These are phyloP conservation scores for Clepsis dumicolana DNA, from an alignment of 2,888 invertebrate genomes.

Conservation along the genomic window DNA sequence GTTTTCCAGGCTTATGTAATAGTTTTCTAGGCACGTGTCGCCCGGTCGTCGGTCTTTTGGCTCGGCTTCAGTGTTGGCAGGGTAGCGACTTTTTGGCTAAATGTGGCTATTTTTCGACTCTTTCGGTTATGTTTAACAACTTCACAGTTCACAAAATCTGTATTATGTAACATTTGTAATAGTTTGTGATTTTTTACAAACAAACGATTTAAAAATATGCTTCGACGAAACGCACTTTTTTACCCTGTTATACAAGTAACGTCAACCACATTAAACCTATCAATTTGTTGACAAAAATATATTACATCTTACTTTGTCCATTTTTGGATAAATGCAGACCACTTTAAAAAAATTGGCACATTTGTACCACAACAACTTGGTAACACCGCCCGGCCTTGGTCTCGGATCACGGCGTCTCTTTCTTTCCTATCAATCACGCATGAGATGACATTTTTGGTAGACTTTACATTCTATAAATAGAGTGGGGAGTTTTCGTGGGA, in stretches of 20 bases:
- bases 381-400: slow-evolving; percentile 6
- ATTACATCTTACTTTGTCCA: too few relatives aligned
- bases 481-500: neutral
- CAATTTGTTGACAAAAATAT: too few relatives aligned
- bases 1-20: slow-evolving; percentile 30
- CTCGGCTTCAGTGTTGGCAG: neutral
- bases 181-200: too few relatives aligned
- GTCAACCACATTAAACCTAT: too few relatives aligned
- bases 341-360: neutral
- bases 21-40: slow-evolving; percentile 18
- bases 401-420: slow-evolving; percentile 18
- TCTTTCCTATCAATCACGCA: slow-evolving; percentile 33
- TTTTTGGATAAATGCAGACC: too few relatives aligned
- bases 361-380: neutral
- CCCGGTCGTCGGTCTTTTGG: slow-evolving; percentile 24
- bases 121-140: too few relatives aligned
- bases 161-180: too few relatives aligned
- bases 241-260: too few relatives aligned
- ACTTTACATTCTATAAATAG: slow-evolving; percentile 7
- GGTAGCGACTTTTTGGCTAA: neutral
- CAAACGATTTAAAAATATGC: too few relatives aligned
- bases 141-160: too few relatives aligned
- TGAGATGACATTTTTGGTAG: slow-evolving; percentile 27
- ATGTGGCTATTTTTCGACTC: neutral
- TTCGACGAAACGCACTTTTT: too few relatives aligned